These are phyloP conservation scores for Upupa epops DNA, from an alignment of 2,113 vertebrate species.

Conservation along the genomic window DNA sequence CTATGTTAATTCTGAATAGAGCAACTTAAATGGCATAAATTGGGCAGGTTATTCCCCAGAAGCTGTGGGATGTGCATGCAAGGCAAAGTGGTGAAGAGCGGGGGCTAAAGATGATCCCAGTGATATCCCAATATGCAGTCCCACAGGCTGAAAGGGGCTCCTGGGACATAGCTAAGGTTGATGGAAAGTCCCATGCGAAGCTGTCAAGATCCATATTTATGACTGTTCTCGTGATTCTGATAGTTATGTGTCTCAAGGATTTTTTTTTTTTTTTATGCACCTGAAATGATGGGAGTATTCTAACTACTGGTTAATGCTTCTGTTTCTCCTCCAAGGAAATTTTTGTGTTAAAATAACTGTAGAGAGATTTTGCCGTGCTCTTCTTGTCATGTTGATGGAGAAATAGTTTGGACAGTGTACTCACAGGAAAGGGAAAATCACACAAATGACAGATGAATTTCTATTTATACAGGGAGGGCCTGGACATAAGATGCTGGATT, in stretches of 20 bases:
- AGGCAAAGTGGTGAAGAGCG: not conserved
- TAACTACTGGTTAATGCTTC: not conserved
- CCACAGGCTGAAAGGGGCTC: not conserved
- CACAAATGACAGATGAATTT: not conserved
- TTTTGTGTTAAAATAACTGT: not conserved
- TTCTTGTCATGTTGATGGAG: not conserved
- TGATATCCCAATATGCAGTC: not conserved
- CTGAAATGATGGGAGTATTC: not conserved
- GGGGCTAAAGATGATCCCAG: accelerated
- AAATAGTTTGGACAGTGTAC: not conserved
- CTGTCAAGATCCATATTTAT: not conserved
- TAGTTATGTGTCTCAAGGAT: not conserved
- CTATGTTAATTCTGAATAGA: not conserved
- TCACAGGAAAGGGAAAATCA: not conserved
- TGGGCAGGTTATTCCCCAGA: not conserved
- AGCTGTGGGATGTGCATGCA: not conserved
- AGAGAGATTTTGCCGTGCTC: not conserved
- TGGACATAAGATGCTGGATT: not conserved
- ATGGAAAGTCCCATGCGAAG: not conserved
- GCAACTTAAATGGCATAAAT: not conserved
- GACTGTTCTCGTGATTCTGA: not conserved
- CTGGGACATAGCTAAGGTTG: not conserved
- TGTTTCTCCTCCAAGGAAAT: not conserved
- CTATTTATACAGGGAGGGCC: not conserved
- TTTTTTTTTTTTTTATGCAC: not conserved